Evolutionary conservation across 1,140 invertebrate species (phyloP).

Genomic region (Aricia agestis): DNA sequence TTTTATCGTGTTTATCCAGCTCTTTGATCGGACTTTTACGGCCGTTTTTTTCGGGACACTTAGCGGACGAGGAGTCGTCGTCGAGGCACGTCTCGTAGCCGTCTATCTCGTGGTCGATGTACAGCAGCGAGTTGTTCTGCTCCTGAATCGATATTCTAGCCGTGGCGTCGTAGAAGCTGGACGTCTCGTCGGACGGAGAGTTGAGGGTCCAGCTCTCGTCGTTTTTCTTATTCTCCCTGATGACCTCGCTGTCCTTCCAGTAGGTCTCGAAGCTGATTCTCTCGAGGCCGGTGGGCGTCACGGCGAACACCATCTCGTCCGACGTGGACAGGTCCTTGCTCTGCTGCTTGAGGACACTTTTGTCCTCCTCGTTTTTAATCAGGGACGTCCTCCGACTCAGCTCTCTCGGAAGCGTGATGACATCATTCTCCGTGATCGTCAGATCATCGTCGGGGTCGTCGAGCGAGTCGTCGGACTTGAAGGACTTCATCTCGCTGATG

Average conservation of each 20-base stretch:
- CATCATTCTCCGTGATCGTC: constrained; percentile 74
- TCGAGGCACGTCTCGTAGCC: constrained; percentile 74
- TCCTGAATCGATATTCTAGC: constrained; percentile 60
- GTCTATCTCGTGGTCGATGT: constrained; percentile 72
- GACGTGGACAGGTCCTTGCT: constrained; percentile 74
- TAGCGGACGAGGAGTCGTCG: constrained; percentile 64
- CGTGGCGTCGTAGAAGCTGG: constrained; percentile 50
- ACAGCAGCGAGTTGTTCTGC: constrained; percentile 55
- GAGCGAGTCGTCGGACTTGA: constrained; percentile 69
- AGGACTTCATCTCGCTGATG: constrained; percentile 45
- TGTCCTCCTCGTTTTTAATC: constrained; percentile 50
- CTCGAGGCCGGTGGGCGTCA: constrained; percentile 71
- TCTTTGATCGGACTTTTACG: constrained; percentile 70
- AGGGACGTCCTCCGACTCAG: constrained; percentile 57
- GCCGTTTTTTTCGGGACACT: constrained; percentile 55
- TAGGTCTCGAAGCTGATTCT: constrained; percentile 72
- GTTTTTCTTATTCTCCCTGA: constrained; percentile 53
- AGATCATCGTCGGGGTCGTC: constrained; percentile 71
- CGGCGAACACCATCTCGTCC: constrained; percentile 75
- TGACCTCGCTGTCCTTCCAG: constrained; percentile 60
- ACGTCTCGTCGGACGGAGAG: constrained; percentile 46
- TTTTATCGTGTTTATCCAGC: constrained; percentile 64
- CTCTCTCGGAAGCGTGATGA: constrained; percentile 54
- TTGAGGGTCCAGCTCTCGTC: constrained; percentile 64
- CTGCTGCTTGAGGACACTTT: constrained; percentile 57